Conservation (phyloP, 2,888 invertebrate species). For the Mythimna lalbum region DNA sequence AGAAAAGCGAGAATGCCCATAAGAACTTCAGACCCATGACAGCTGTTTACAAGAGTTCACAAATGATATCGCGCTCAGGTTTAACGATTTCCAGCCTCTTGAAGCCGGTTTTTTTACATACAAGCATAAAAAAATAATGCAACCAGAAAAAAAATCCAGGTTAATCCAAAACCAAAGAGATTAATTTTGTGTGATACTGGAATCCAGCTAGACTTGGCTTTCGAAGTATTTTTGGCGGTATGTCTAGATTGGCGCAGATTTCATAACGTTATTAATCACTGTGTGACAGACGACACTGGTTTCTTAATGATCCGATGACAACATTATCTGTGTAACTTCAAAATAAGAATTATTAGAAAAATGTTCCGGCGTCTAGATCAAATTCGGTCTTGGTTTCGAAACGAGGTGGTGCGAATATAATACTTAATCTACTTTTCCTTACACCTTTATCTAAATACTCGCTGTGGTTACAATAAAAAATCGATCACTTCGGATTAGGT, state of each 20-base stretch:
- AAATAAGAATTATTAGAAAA: conserved; percentile 21
- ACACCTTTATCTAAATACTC: background rate
- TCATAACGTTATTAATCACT: conserved; percentile 53
- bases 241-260: conserved; percentile 40
- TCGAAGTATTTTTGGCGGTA: conserved; percentile 40
- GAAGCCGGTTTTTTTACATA: no score
- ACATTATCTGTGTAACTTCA: conserved; percentile 34
- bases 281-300: conserved; percentile 50
- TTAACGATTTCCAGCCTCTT: no score
- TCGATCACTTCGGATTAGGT: no score
- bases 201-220: conserved; percentile 1
- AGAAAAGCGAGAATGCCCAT: no score
- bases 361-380: conserved; percentile 1
- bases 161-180: background rate
- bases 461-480: background rate
- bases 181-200: background rate
- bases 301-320: conserved; percentile 54
- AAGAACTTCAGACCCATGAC: no score
- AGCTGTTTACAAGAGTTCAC: no score
- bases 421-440: background rate
- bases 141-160: background rate
- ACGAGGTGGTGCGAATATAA: background rate
- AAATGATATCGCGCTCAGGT: no score
- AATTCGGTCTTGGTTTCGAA: background rate
- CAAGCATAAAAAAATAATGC: no score